phyloP scores from a whole-genome alignment of 2,888 invertebrate genomes.

The Dioctria rufipes region DNA sequence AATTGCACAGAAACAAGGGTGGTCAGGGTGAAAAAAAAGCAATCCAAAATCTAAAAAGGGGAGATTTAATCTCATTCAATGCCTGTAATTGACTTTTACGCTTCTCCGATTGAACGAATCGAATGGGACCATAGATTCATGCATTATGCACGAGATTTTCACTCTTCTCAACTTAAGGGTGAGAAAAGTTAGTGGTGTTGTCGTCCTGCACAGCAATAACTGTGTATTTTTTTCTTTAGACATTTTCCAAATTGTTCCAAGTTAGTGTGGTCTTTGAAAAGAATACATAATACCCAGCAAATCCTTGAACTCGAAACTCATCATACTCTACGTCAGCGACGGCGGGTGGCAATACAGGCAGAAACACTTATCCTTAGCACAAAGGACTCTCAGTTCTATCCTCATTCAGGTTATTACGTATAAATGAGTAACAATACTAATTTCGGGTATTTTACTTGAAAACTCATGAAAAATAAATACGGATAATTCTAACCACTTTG shows the following conservation, averaged over 20 bases:
- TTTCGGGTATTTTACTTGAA: not conserved
- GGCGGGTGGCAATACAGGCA: not conserved
- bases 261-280: too few relatives aligned
- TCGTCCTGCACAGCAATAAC: not conserved
- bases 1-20: conserved; percentile 20
- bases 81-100: conserved; percentile 58
- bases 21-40: not conserved
- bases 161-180: not conserved
- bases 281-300: too few relatives aligned
- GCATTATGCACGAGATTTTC: conserved; percentile 54
- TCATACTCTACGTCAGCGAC: too few relatives aligned
- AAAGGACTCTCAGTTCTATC: not conserved
- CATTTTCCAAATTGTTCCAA: too few relatives aligned
- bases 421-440: not conserved
- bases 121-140: conserved; percentile 51
- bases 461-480: conserved; percentile 2
- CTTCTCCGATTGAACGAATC: conserved; percentile 57
- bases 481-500: conserved; percentile 13
- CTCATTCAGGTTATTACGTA: not conserved
- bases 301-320: too few relatives aligned
- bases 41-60: conserved; percentile 5
- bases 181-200: not conserved
- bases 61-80: conserved; percentile 57
- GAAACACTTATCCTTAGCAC: not conserved
- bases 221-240: not conserved